Base-by-base conservation (phyloP, 2,888 invertebrate genomes). In the Dusona sp. region DNA sequence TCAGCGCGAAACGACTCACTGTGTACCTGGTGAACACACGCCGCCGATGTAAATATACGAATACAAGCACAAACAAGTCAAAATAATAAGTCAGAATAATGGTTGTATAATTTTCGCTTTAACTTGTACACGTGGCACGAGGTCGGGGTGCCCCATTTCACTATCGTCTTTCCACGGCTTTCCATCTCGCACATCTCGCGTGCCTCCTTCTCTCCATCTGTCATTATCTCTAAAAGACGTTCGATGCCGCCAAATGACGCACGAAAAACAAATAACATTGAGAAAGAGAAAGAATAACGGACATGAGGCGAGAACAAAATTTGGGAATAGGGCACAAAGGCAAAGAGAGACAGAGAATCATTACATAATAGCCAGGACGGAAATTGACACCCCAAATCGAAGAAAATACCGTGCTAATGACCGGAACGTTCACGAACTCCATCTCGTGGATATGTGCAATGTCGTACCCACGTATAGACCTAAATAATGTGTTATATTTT, bases 401-500 rank as follows among this genome's bases (percentile, higher is more conserved):
- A 86, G 90, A 90, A 91, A 91, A 92, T 90, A 90, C 36, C 91
- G 92, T 91, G 92, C 91, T 92, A 92, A 92, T 91, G 92, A 92
- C 90, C 91, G 88, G 83, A 88, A 88, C 88, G 91, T 36, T 88
- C 88, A 89, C 89, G 89, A 88, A 89, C 84, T 78, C n/a, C n/a
- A n/a, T n/a, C n/a, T n/a, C n/a, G n/a, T n/a, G n/a, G n/a, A n/a
- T n/a, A n/a, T n/a, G n/a, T n/a, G n/a, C n/a, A n/a, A n/a, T n/a
- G n/a, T n/a, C n/a, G n/a, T n/a, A n/a, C n/a, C n/a, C n/a, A n/a
- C n/a, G n/a, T n/a, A n/a, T n/a, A n/a, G n/a, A n/a, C n/a, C n/a
- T n/a, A n/a, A n/a, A n/a, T n/a, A 36, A 36, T 36, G 36, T 36
- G 36, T 36, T 36, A n/a, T n/a, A n/a, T n/a, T n/a, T n/a, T n/a